Evolutionary conservation across 2,113 vertebrate genomes (phyloP), one percentile per base, ranked within the genome.

Genomic region (Etheostoma cragini): DNA sequence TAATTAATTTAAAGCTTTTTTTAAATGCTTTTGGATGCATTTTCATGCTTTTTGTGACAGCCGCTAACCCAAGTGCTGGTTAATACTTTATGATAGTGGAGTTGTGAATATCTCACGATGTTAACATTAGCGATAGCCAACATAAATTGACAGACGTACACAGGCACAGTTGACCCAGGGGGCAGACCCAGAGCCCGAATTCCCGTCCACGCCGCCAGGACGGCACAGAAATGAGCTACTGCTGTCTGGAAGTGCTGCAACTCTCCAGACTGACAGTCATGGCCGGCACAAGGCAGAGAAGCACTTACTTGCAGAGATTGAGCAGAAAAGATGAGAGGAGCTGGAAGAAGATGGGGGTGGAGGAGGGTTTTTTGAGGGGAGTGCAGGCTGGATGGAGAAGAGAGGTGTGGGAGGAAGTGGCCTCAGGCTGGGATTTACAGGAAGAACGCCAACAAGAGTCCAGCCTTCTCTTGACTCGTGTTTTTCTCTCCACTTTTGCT

Each of bases 351-450:
- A 70, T 50, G 60, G 66, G 58, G 54, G 42, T 49, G 24, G 35
- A 56, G 52, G 30, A 49, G 45, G n/a, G 62, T 54, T 5, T 22
- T 38, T 42, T 24, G 8, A 56, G 30, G 24, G 72, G 21, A 24
- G 30, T 33, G 50, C 30, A 54, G 38, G 65, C 52, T 75, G 56
- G 69, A 77, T 63, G 49, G 56, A 67, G 77, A 66, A 49, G 65
- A 71, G 73, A 81, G 65, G 33, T 72, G 87, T 84, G 66, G 81
- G 71, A 64, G 84, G 56, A 79, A 71, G 56, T 30, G 60, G 68
- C 79, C 62, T 70, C 64, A 33, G 81, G 82, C 76, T 60, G 80
- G 60, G 68, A 62, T 83, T 85, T 74, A 54, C 52, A 79, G 67
- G 63, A 82, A 58, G 72, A 73, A 65, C 19, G 35, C 62, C 64